These are phyloP conservation scores for Nemapogon koenigi DNA, from an alignment of 2,888 invertebrate genomes.

Conservation along the genomic window DNA sequence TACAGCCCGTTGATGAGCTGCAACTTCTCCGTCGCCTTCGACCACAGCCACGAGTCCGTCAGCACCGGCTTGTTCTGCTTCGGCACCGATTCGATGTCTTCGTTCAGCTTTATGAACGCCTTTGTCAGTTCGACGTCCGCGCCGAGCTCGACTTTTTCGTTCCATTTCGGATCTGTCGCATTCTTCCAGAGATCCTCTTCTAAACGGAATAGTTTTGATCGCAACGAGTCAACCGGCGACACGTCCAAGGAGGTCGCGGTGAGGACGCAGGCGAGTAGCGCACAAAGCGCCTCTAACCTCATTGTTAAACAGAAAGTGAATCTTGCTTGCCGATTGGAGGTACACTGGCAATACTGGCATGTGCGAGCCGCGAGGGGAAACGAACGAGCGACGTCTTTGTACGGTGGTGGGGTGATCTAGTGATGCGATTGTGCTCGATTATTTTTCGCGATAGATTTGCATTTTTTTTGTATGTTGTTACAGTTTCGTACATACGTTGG, in stretches of 20 bases:
- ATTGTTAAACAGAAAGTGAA: constrained; percentile 22
- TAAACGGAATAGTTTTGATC: constrained; percentile 63
- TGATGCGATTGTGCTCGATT: constrained; percentile 2
- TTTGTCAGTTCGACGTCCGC: constrained; percentile 66
- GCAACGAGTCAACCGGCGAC: constrained; percentile 64
- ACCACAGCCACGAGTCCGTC: constrained; percentile 67
- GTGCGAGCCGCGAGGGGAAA: constrained; percentile 1
- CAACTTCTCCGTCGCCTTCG: constrained; percentile 65
- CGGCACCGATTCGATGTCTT: constrained; percentile 44
- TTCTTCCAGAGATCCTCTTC: constrained; percentile 61
- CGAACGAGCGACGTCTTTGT: neutral
- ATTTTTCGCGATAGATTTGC: neutral
- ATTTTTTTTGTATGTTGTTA: neutral
- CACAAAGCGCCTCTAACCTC: constrained; percentile 38
- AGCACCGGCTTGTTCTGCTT: constrained; percentile 29
- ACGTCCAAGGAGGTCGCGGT: constrained; percentile 31
- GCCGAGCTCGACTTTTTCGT: constrained; percentile 31
- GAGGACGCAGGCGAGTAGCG: constrained; percentile 18
- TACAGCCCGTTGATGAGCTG: constrained; percentile 71
- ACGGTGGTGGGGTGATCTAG: constrained; percentile 7
- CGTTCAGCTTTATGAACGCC: constrained; percentile 62
- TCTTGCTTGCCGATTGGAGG: neutral
- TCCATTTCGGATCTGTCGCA: constrained; percentile 43
- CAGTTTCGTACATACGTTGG: too few relatives aligned
- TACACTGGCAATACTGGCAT: neutral